Base-by-base conservation (phyloP, 2,888 invertebrate genomes). In the Deilephila elpenor region DNA sequence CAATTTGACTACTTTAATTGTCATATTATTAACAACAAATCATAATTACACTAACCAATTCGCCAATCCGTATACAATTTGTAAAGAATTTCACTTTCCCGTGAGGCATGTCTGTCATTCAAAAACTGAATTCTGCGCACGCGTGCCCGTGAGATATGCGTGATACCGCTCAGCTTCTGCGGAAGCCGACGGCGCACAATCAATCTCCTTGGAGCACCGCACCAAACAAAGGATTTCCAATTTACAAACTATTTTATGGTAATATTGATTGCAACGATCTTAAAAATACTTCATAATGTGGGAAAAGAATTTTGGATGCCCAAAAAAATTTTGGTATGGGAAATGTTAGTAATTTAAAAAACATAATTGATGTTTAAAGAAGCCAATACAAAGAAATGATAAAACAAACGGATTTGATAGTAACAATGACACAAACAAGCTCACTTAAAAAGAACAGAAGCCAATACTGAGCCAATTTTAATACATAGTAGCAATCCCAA, bases 141-240 rank as follows among this genome's bases (percentile, higher is more conserved):
- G 87, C 88, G 87, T 85, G 88, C 71, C 73, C 67, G 88, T 88
- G 89, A 83, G 79, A 85, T 88, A 89, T 89, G 88, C 89, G 89
- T 89, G 90, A 76, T 75, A 74, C 78, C 74, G 73, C 73, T 75
- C 72, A 78, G 88, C 92, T 91, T 86, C 93, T 89, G 82, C 82
- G 83, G 91, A 88, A 91, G 92, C 91, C 91, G 86, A 82, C 77
- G 90, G 91, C 88, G 73, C 80, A 71, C 44, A 73, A 78, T 80
- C 79, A 81, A 51, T 29, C 70, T 67, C 59, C 25, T 59, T 75
- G 20, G 51, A 56, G n/a, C 17, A 70, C 32, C 32, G 3, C 32
- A 32, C 32, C 32, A 62, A 5, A 44, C 19, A 71, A 71, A 37
- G 59, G 60, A 71, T 71, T 44, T 3, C 59, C 20, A 51, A n/a